phyloP scores from a whole-genome alignment of 2,888 invertebrate species.

The Acronicta aceris region DNA sequence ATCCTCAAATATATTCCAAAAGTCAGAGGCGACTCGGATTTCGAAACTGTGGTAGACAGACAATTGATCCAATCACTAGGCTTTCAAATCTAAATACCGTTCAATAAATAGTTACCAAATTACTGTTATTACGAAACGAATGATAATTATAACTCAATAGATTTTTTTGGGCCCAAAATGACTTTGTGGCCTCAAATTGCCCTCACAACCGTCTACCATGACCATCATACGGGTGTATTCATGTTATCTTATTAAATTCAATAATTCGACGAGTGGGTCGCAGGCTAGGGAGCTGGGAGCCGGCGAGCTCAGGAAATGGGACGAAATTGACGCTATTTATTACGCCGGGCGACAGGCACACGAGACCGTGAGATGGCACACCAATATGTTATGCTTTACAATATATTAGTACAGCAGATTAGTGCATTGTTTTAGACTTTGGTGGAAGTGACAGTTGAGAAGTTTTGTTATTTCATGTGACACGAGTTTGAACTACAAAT shows the following conservation, averaged over 20 bases:
- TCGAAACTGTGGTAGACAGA: too few species aligned
- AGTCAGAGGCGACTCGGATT: too few species aligned
- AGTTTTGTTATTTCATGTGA: conserved; percentile 7
- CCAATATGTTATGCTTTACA: conserved; percentile 1
- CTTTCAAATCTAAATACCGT: background rate
- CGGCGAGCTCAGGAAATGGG: conserved; percentile 81
- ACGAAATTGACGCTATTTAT: conserved; percentile 84
- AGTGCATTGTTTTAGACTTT: background rate
- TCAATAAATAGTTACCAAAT: background rate
- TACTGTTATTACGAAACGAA: background rate
- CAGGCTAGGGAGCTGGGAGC: conserved; percentile 57
- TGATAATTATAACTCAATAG: conserved; percentile 3
- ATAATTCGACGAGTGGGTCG: conserved; percentile 76
- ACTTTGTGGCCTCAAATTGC: background rate
- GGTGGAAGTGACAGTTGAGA: background rate
- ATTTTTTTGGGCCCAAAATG: conserved; percentile 1
- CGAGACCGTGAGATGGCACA: conserved; percentile 63
- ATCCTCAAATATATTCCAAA: too few species aligned
- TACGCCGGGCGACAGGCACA: conserved; percentile 59
- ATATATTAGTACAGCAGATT: background rate
- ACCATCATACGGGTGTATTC: conserved; percentile 65
- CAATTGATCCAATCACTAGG: background rate
- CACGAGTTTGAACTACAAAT: too few species aligned
- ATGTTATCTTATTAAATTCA: conserved; percentile 77
- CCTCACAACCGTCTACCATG: conserved; percentile 26